Conservation (phyloP, 92 coral and sea anemone genomes). For the Epizoanthus ramosus region DNA sequence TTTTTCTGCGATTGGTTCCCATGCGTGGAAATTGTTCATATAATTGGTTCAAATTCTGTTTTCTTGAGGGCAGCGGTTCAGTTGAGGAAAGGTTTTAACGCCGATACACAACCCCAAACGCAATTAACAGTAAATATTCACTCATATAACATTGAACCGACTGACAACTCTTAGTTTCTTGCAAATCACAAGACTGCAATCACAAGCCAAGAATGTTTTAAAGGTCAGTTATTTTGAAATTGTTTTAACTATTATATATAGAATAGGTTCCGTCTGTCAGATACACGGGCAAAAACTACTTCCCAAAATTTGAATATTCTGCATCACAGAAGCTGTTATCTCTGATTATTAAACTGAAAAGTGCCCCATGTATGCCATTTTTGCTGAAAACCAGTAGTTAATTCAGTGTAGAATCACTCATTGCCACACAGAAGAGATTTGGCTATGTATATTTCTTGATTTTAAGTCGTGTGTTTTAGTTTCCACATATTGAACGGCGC, state of each 20-base stretch:
- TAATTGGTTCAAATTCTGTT: constrained; percentile 15
- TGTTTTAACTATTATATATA: background rate
- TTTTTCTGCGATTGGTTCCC: background rate
- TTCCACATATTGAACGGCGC: too few species aligned
- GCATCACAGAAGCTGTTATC: too few species aligned
- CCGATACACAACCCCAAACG: background rate
- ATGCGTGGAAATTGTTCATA: background rate
- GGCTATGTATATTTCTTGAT: too few species aligned
- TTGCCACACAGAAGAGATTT: too few species aligned
- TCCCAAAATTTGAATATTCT: too few species aligned
- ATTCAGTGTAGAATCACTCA: too few species aligned
- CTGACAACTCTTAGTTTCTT: background rate
- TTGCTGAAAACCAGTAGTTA: too few species aligned
- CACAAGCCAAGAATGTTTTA: background rate
- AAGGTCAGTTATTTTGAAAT: constrained; percentile 6
- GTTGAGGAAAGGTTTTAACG: background rate
- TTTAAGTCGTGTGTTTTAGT: too few species aligned
- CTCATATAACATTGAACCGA: too few species aligned
- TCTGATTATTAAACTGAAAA: too few species aligned
- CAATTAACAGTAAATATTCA: too few species aligned
- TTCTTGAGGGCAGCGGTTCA: background rate
- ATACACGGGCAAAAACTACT: background rate
- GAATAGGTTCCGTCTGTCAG: background rate
- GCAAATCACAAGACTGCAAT: background rate
- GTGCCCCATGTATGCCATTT: too few species aligned